Evolutionary conservation across 2,888 invertebrate genomes (phyloP), one percentile per base, ranked within the genome.

Genomic region (Smittia aterrima): DNA sequence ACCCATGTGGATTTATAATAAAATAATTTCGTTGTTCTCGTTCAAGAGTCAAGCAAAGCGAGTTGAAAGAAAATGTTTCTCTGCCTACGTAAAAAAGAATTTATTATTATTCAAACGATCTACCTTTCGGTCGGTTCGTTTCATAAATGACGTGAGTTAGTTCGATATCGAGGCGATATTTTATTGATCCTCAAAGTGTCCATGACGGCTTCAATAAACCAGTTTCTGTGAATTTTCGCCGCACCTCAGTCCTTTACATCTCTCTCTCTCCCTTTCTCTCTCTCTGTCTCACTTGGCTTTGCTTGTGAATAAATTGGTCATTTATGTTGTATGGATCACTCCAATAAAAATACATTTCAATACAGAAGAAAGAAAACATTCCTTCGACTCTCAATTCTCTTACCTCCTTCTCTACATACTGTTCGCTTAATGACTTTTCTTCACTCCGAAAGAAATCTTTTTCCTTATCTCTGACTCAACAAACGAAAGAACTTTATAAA

Each of bases 1-100:
- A 47, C 47, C 16, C 71, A 53, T 54, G 71, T 71, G 71, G 71
- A 71, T 71, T 71, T 71, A 32, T 71, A 54, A 71, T 71, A 71
- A 71, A 68, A 58, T 71, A 24, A 71, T 71, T 41, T 54, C 54
- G 67, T 13, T 67, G 71, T 71, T 71, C 47, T 40, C 24, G 32
- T 0, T 68, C 25, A 25, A 70, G 18, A 41, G 41, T 13, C n/a
- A 68, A 16, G 47, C 53, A n/a, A 68, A 24, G 18, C 18, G 53
- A 47, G 18, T 11, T 47, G 53, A 47, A 32, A 66, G 40, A 66
- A 68, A 54, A 54, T 71, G 54, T 58, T 71, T 41, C 27, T 54
- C 71, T 32, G 58, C 71, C 54, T 58, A 71, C 71, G 68, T 68
- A 41, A 68, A 47, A 58, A 2, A 58, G 11, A 58, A 22, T 58